Evolutionary conservation across 1,140 invertebrate genomes (phyloP), one percentile per base, ranked within the genome.

Genomic region (Musca domestica): DNA sequence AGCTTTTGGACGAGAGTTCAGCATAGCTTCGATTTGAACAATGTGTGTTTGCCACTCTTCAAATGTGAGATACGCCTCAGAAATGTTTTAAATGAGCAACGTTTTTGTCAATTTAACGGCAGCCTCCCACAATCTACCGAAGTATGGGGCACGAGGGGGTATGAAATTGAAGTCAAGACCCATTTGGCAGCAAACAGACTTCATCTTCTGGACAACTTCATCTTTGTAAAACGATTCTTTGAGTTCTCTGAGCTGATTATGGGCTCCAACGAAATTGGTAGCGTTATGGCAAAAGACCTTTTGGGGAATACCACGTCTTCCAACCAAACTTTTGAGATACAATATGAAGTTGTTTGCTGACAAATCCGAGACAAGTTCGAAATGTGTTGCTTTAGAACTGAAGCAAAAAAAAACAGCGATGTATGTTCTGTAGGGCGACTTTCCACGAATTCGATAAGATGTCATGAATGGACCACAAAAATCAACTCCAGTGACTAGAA

Each of bases 301-400:
- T n/a, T n/a, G n/a, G n/a, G n/a, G n/a, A n/a, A n/a, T n/a, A n/a
- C n/a, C n/a, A n/a, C n/a, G n/a, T n/a, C n/a, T n/a, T n/a, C n/a
- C n/a, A n/a, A n/a, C n/a, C n/a, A n/a, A n/a, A n/a, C n/a, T n/a
- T n/a, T n/a, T n/a, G n/a, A n/a, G n/a, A n/a, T n/a, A n/a, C n/a
- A n/a, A n/a, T n/a, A n/a, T n/a, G n/a, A n/a, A n/a, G n/a, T n/a
- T n/a, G n/a, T n/a, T n/a, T n/a, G n/a, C n/a, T n/a, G n/a, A n/a
- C n/a, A n/a, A n/a, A n/a, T n/a, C n/a, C n/a, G n/a, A n/a, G n/a
- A n/a, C n/a, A n/a, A n/a, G n/a, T n/a, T n/a, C n/a, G 72, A 1
- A 73, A 68, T 78, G 75, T 2, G 77, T 70, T 3, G 74, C 77
- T 58, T 74, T 76, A 7, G 73, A 70, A 1, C 58, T 9, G 12